Evolutionary conservation across 2,113 vertebrate genomes (phyloP).

Genomic region (Rhabdomys dilectus): DNA sequence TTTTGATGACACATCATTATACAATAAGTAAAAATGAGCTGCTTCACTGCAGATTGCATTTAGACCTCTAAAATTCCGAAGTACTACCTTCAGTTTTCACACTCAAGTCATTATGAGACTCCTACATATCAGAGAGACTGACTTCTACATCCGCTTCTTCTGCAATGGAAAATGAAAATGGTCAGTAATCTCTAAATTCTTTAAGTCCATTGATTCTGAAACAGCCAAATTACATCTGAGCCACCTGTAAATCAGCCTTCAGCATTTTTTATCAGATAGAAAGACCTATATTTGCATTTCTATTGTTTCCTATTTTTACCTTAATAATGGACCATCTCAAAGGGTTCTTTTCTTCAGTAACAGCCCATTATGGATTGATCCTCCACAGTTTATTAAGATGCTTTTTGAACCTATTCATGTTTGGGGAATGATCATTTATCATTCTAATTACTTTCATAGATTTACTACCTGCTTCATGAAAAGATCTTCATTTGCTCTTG

Average conservation of each 20-base stretch:
- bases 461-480: conserved; percentile 57
- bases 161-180: conserved; percentile 22
- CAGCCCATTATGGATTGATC: conserved; percentile 42
- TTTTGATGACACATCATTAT: conserved; percentile 67
- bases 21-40: conserved; percentile 60
- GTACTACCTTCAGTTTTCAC: background rate
- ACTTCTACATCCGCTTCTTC: conserved; percentile 7
- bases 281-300: conserved; percentile 27
- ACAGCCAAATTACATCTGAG: background rate
- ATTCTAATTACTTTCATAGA: conserved; percentile 71
- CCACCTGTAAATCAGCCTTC: background rate
- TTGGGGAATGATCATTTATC: conserved; percentile 60
- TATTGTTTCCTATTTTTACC: conserved; percentile 40
- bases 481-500: conserved; percentile 67
- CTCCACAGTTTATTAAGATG: conserved; percentile 63
- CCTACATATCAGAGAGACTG: conserved; percentile 30
- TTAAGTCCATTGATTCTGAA: conserved; percentile 38
- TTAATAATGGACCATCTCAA: conserved; percentile 38
- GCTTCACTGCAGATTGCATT: conserved; percentile 45
- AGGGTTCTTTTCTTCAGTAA: conserved; percentile 38
- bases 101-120: conserved; percentile 35
- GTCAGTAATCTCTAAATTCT: conserved; percentile 40
- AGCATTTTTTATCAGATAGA: conserved; percentile 18
- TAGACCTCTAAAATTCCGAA: conserved; percentile 60
- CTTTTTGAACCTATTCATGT: conserved; percentile 56